These are phyloP conservation scores for Spisula solida DNA, from an alignment of 2,888 invertebrate species.

Conservation along the genomic window DNA sequence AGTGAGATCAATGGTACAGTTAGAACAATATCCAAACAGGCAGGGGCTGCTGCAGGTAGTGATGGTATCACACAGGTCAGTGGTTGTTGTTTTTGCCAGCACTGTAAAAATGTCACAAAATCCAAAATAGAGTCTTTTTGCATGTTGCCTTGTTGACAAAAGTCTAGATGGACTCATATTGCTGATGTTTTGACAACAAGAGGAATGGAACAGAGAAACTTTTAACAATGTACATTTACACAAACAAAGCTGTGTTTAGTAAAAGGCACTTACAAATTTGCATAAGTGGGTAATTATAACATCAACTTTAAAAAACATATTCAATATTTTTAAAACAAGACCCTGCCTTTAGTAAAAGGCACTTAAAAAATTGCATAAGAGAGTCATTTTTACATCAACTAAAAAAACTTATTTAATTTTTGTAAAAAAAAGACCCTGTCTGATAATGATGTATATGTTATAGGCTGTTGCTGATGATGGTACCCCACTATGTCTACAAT, in stretches of 20 bases:
- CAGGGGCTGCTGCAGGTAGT: background rate
- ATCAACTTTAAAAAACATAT: background rate
- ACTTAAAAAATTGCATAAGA: no score
- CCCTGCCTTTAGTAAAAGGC: no score
- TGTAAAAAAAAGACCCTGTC: background rate
- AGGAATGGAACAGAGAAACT: no score
- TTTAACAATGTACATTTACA: no score
- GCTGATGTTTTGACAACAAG: no score
- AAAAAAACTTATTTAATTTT: background rate
- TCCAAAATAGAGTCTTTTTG: no score
- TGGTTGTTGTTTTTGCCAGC: background rate
- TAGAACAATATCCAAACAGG: slow-evolving; percentile 68
- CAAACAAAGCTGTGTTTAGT: no score
- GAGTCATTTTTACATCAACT: background rate
- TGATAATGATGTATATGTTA: slow-evolving; percentile 20
- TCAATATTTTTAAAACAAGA: background rate
- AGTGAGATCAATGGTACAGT: slow-evolving; percentile 53
- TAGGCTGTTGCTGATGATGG: slow-evolving; percentile 82
- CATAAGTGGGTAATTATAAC: background rate
- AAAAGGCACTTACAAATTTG: no score
- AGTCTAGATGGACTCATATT: no score
- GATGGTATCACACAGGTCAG: slow-evolving; percentile 64
- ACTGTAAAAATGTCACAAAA: no score
- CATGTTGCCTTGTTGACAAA: no score
- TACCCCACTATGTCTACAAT: slow-evolving; percentile 84